A percentile compares a stretch with the other conserved stretches of the same genome.
phyloP scores from a whole-genome alignment of 2,888 invertebrate genomes.

The Nasonovia ribisnigri region DNA sequence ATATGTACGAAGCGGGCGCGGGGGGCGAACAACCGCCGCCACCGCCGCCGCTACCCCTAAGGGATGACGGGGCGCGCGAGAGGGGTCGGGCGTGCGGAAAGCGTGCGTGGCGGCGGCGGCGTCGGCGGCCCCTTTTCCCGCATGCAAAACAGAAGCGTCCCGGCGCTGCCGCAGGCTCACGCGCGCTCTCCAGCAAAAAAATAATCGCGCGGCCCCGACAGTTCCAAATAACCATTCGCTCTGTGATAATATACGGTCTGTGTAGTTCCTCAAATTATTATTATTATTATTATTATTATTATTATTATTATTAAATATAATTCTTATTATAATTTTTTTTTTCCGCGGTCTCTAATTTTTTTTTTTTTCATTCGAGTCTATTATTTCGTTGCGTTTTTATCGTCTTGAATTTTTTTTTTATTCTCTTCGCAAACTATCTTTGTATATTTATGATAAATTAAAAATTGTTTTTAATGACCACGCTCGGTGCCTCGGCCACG shows the following conservation, averaged over 20 bases:
- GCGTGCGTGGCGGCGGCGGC: constrained; percentile 53
- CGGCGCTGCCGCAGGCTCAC: constrained; percentile 65
- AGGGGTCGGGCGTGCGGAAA: constrained; percentile 37
- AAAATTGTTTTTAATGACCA: constrained; percentile 3
- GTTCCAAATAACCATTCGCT: constrained; percentile 65
- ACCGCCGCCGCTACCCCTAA: background rate
- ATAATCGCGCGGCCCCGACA: constrained; percentile 62
- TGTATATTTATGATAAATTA: background rate
- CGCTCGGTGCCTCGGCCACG: constrained; percentile 13
- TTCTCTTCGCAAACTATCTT: background rate
- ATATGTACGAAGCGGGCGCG: constrained; percentile 64
- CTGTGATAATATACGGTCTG: constrained; percentile 65
- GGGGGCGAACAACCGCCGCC: constrained; percentile 32
- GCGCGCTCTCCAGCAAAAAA: constrained; percentile 64
- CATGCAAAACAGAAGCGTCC: constrained; percentile 65
- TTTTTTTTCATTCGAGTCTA: constrained; percentile 16
- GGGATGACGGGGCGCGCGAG: constrained; percentile 2
- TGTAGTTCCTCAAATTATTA: constrained; percentile 63
- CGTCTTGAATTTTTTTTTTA: background rate
- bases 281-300: constrained; percentile 37
- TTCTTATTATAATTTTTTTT: constrained; percentile 7
- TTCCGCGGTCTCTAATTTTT: background rate
- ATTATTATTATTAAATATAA: constrained; percentile 29
- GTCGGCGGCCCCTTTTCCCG: constrained; percentile 63
- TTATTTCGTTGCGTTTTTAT: constrained; percentile 7